Base-by-base conservation (phyloP, 2,888 invertebrate species). In the Lasioglossum marginatum region DNA sequence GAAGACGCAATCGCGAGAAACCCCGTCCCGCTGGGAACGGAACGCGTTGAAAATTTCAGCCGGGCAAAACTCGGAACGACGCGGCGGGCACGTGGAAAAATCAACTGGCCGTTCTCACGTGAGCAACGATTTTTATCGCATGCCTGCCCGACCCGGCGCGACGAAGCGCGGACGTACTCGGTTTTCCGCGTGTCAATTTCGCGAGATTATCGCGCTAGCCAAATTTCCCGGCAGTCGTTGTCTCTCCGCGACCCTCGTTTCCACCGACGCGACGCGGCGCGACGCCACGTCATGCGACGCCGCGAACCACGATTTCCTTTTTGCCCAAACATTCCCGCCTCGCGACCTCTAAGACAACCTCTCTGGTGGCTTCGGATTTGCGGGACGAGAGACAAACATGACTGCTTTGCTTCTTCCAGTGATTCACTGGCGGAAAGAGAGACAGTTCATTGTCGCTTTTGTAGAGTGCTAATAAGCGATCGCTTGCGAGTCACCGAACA, bases 171-270 rank as follows among this genome's bases (percentile, higher is more conserved):
- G n/a, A n/a, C 76, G 60, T 63, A 19, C 34, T 14, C 76, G 23
- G 31, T 52, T 63, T 82, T 63, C 76, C 83, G 83, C 76, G 63
- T 76, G 82, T 37, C 82, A 71, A 82, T 81, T 82, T 68, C 43
- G 31, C 74, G 57, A 70, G 37, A 81, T 81, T 74, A 57, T 70
- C 81, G 37, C 40, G 34, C 63, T 10, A 45, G 31, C 63, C 76
- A 31, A 76, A 76, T 48, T 73, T 40, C 34, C 14, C n/a, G 23
- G 10, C 63, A 19, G 31, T 2, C 63, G 57, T 57, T 12, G 23
- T 70, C 70, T n/a, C 37, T 6, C 40, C 12, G 37, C 68, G 34
- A 68, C 68, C 68, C 68, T 63, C 63, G 63, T 63, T 63, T 6
- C 31, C 31, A 16, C 16, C 60, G 31, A 63, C 63, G 63, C 31